These are phyloP conservation scores for Cylloceria caligata DNA, from an alignment of 2,888 invertebrate genomes.

Conservation along the genomic window DNA sequence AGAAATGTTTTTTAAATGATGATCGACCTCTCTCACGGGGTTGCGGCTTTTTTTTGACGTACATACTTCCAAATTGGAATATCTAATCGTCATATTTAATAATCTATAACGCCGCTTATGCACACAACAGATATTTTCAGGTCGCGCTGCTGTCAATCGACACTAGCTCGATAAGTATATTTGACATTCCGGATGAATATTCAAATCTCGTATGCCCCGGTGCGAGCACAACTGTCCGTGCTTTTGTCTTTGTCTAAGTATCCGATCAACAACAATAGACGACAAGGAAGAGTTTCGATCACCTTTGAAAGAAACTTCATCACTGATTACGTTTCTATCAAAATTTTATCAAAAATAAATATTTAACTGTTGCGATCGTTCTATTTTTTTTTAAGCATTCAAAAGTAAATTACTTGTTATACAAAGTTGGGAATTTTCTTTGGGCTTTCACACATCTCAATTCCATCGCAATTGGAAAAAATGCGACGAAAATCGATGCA, in stretches of 20 bases:
- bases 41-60: slow-evolving; percentile 73
- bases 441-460: not conserved
- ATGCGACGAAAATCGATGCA: not conserved
- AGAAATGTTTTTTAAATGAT: slow-evolving; percentile 76
- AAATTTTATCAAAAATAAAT: no score
- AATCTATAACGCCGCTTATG: slow-evolving; percentile 58
- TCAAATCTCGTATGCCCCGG: slow-evolving; percentile 37
- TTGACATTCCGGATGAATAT: slow-evolving; percentile 50
- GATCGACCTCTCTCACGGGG: slow-evolving; percentile 79
- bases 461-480: not conserved
- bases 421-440: not conserved
- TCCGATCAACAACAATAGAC: not conserved
- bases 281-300: not conserved
- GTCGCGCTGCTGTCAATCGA: slow-evolving; percentile 21
- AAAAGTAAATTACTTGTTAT: no score
- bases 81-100: slow-evolving; percentile 64
- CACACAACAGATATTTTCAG: slow-evolving; percentile 38
- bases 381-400: no score
- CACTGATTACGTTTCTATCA: not conserved
- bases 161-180: not conserved
- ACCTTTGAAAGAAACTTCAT: not conserved
- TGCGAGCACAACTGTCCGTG: not conserved
- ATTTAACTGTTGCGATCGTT: no score
- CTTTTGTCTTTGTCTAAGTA: slow-evolving; percentile 13
- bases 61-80: slow-evolving; percentile 58